phyloP scores from a whole-genome alignment of 2,797 vertebrate genomes.

The Uromys caudimaculatus region DNA sequence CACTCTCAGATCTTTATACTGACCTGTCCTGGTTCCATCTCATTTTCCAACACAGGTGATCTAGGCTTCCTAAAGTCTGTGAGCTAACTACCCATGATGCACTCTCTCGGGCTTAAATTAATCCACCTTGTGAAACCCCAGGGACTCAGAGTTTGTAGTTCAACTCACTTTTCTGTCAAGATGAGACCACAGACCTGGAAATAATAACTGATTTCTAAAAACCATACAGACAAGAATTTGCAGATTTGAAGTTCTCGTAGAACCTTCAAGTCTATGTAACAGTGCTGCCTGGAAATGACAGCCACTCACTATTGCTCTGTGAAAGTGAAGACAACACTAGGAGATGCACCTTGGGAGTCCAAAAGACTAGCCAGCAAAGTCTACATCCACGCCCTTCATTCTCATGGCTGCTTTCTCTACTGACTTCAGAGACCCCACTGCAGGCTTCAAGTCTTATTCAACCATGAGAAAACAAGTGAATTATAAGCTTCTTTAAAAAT shows the following conservation, averaged over 20 bases:
- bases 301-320: no score
- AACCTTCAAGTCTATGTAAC: not conserved
- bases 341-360: no score
- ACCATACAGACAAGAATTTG: not conserved
- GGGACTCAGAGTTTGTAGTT: not conserved
- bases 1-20: not conserved
- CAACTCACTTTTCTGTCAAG: not conserved
- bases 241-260: not conserved
- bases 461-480: not conserved
- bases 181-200: not conserved
- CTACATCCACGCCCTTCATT: accelerated
- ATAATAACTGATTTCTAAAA: not conserved
- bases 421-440: not conserved
- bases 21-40: not conserved
- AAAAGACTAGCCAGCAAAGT: accelerated
- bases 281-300: no score
- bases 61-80: not conserved
- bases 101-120: not conserved
- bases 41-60: not conserved
- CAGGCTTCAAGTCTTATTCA: not conserved
- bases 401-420: not conserved
- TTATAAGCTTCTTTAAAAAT: not conserved
- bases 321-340: not conserved
- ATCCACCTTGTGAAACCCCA: not conserved
- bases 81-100: not conserved